phyloP scores from a whole-genome alignment of 2,888 invertebrate genomes.

The Acrobasis consociella region DNA sequence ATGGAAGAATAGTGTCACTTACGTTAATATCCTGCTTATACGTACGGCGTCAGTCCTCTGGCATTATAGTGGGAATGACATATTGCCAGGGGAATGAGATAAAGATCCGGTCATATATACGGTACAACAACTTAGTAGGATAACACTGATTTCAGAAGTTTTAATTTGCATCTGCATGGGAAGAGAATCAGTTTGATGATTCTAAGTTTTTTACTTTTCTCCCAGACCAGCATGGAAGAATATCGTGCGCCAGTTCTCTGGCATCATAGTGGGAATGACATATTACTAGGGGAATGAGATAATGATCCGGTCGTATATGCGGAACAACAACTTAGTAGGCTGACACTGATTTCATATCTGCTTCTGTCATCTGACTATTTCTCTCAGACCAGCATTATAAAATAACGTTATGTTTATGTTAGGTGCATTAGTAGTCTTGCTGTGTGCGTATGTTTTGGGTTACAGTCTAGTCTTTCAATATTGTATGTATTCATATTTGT shows the following conservation, averaged over 20 bases:
- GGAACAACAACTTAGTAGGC: neutral
- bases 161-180: too few species aligned
- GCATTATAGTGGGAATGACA: slow-evolving; percentile 17
- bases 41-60: slow-evolving; percentile 4
- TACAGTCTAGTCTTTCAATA: too few species aligned
- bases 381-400: too few species aligned
- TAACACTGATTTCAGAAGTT: neutral
- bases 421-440: too few species aligned
- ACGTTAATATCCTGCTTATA: slow-evolving; percentile 18
- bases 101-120: neutral
- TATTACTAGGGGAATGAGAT: neutral
- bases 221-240: too few species aligned
- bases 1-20: neutral
- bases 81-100: slow-evolving; percentile 1
- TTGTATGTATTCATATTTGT: too few species aligned
- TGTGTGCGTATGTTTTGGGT: too few species aligned
- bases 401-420: too few species aligned
- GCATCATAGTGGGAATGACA: slow-evolving; percentile 16
- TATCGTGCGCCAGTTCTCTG: neutral
- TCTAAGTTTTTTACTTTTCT: too few species aligned
- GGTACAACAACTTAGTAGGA: neutral
- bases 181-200: too few species aligned
- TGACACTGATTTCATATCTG: neutral
- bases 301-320: neutral
- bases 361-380: too few species aligned